Evolutionary conservation across 2,888 invertebrate species (phyloP), one percentile per base, ranked within the genome.

Genomic region (Ormyrus rosae): DNA sequence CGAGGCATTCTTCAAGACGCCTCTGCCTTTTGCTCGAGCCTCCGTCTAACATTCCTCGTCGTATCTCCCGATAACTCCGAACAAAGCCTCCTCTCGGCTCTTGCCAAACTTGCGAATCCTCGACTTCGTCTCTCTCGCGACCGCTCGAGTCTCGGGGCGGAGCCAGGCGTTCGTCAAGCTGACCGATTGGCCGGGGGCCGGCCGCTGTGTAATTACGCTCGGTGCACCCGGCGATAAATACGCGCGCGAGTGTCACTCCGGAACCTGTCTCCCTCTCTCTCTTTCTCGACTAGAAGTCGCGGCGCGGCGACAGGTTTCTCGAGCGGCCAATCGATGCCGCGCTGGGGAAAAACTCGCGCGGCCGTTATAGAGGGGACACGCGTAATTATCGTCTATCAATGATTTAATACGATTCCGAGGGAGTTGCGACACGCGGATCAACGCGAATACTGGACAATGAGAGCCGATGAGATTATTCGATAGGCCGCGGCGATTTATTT

Each of bases 321-420:
- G 10, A 9, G 10, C 69, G 19, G 65, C 77, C 77, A 77, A 77
- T 77, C 77, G 75, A 63, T 69, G 56, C 64, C 73, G 34, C 34
- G 34, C 34, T n/a, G 34, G 34, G 34, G 34, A 34, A 34, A 34
- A 34, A 34, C 34, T 34, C 34, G 1, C 34, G 61, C 11, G 13
- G 61, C 34, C 11, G 50, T 7, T 34, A 34, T 34, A 34, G 60
- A 53, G n/a, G 53, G 11, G 8, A 45, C 60, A 60, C 9, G 70
- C 53, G 10, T 60, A 82, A 78, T 82, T 82, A 82, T 79, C 76
- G 34, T 45, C 64, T 82, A 79, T 79, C 79, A 76, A 78, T 82
- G 79, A 82, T 79, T 81, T 79, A 82, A 79, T 82, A 61, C 76
- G 79, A 82, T 65, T 72, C 60, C 13, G 50, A 11, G 50, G 3